Percentiles rank a stretch among this genome's conserved stretches.
Conservation (phyloP, 1,140 invertebrate species). For the Euglossa dilemma region DNA sequence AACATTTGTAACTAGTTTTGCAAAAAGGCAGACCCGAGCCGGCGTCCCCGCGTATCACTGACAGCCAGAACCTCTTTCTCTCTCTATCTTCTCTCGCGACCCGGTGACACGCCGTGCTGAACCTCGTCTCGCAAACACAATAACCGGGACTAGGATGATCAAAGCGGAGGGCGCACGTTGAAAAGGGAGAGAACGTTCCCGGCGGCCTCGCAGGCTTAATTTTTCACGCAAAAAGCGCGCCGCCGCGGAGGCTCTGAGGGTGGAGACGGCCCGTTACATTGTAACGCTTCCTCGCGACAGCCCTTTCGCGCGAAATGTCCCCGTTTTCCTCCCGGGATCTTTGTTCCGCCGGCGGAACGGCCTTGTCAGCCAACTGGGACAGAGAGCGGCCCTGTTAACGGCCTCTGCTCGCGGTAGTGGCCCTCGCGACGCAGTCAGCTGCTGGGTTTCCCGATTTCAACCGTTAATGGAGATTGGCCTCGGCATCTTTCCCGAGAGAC, state of each 20-base stretch:
- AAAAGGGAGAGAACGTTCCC: neutral
- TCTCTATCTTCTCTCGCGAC: neutral
- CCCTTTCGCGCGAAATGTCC: constrained; percentile 10
- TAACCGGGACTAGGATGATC: constrained; percentile 32
- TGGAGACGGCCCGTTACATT: constrained; percentile 3
- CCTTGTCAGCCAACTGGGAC: constrained; percentile 8
- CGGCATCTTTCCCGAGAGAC: no score
- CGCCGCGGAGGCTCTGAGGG: constrained; percentile 11
- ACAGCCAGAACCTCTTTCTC: no score
- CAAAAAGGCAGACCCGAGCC: no score
- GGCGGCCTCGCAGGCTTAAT: constrained; percentile 26
- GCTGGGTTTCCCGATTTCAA: no score
- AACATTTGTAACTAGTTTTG: no score
- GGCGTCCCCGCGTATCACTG: no score
- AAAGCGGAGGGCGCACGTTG: constrained; percentile 7
- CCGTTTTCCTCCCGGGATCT: constrained; percentile 14
- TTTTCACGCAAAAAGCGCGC: constrained; percentile 37
- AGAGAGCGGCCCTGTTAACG: neutral
- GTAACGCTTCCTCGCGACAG: constrained; percentile 13
- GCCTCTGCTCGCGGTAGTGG: neutral
- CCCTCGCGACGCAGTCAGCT: neutral
- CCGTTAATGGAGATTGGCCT: no score
- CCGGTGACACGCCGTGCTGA: neutral
- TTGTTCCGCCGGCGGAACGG: constrained; percentile 10
- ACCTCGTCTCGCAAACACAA: constrained; percentile 26